A percentile compares a stretch with the other conserved stretches of the same genome.
Conservation (phyloP, 2,797 vertebrate genomes). For the Labeo calbasu region DNA sequence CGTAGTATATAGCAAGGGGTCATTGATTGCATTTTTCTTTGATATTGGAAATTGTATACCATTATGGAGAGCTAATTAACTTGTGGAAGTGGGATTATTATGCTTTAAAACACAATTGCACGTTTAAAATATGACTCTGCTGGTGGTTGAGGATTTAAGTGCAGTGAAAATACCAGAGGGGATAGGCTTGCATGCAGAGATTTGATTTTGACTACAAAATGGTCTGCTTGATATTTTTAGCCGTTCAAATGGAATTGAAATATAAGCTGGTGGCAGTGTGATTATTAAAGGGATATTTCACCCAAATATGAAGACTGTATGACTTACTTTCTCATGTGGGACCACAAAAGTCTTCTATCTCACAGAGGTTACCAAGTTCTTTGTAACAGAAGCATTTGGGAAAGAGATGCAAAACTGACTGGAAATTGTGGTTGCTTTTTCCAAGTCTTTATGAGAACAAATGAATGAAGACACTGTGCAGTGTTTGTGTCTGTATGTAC, state of each 20-base stretch:
- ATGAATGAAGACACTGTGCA: neutral
- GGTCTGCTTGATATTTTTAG: constrained; percentile 24
- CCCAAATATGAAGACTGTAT: neutral
- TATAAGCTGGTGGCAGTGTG: neutral
- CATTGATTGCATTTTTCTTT: constrained; percentile 14
- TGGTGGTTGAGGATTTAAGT: neutral
- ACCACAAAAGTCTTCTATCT: neutral
- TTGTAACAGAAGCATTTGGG: neutral
- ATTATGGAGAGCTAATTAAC: constrained; percentile 12
- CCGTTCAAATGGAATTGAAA: constrained; percentile 5
- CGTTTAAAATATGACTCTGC: constrained; percentile 3
- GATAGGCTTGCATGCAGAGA: neutral
- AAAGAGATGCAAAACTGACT: neutral
- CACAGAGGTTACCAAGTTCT: neutral
- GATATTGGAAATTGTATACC: constrained; percentile 8
- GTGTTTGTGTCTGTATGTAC: constrained; percentile 7
- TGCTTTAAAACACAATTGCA: neutral
- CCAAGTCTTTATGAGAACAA: constrained; percentile 1
- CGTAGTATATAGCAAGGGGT: neutral
- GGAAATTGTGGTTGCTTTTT: neutral
- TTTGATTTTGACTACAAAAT: constrained; percentile 5
- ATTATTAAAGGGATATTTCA: constrained; percentile 16
- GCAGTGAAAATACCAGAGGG: constrained; percentile 4
- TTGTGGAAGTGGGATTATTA: constrained; percentile 3
- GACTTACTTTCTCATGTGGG: neutral